Conservation (phyloP, 1,140 invertebrate genomes). For the Drosophila orosa region DNA sequence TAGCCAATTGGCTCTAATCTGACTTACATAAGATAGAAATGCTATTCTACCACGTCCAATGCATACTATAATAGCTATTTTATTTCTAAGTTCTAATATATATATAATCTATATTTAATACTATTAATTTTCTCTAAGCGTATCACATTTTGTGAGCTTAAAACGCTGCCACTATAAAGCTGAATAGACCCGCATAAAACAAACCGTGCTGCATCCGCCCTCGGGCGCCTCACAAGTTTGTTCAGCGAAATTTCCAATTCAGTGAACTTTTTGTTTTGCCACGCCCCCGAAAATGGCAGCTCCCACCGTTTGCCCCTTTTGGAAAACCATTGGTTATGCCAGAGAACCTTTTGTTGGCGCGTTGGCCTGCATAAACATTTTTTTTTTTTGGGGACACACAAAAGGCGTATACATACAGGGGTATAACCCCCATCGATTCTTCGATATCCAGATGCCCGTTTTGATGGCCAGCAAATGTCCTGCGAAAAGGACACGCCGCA, state of each 20-base stretch:
- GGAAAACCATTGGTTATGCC: slow-evolving; percentile 18
- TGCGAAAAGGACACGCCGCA: slow-evolving; percentile 42
- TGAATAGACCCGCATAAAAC: slow-evolving; percentile 40
- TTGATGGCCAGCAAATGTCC: slow-evolving; percentile 44
- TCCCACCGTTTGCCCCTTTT: background rate
- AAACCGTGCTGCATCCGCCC: slow-evolving; percentile 8
- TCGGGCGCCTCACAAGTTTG: slow-evolving; percentile 33
- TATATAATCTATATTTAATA: background rate
- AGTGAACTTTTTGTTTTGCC: slow-evolving; percentile 76
- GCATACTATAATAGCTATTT: too few species aligned
- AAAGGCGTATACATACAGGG: slow-evolving; percentile 26
- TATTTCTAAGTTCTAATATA: too few species aligned
- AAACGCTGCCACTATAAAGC: slow-evolving; percentile 30
- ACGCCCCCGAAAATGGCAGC: slow-evolving; percentile 13
- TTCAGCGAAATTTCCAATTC: slow-evolving; percentile 80
- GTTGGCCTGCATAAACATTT: slow-evolving; percentile 56
- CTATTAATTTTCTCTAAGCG: background rate
- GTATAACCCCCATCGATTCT: slow-evolving; percentile 20
- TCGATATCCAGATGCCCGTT: slow-evolving; percentile 22
- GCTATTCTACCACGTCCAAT: too few species aligned
- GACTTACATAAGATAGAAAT: too few species aligned
- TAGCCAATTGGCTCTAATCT: too few species aligned
- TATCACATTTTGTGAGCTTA: slow-evolving; percentile 11
- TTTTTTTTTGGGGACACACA: slow-evolving; percentile 60
- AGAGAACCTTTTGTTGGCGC: slow-evolving; percentile 27